Percentiles rank a stretch among this genome's conserved stretches.
Evolutionary conservation across 2,888 invertebrate species (phyloP).

Genomic region (Tetranychus truncatus): DNA sequence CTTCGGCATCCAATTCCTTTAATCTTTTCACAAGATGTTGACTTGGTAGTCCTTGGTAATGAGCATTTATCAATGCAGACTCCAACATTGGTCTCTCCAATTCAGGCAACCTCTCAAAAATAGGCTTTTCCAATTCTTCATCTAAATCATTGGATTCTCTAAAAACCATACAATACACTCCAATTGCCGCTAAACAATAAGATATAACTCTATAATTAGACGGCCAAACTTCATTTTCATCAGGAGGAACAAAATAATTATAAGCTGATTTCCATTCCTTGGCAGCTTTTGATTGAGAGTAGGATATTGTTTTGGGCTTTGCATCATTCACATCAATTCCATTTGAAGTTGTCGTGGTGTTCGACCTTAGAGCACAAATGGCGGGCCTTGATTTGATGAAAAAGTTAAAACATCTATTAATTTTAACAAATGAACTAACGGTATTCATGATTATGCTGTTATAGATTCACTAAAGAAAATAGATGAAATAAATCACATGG

Average conservation of each 20-base stretch:
- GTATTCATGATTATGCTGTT: too few species aligned
- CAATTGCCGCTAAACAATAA: conserved; percentile 10
- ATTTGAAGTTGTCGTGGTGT: neutral
- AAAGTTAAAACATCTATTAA: neutral
- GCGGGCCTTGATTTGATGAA: neutral
- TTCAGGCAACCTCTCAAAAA: conserved; percentile 19
- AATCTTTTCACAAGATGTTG: neutral
- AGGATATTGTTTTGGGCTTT: neutral
- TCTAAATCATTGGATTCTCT: conserved; percentile 22
- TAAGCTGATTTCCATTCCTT: neutral
- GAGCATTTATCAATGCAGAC: neutral
- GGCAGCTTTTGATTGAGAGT: conserved; percentile 1
- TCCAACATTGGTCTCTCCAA: conserved; percentile 20
- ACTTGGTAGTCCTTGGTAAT: neutral
- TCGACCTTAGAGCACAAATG: neutral
- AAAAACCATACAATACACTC: conserved; percentile 16
- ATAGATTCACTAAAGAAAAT: too few species aligned
- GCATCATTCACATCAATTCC: neutral
- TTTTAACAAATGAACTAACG: neutral
- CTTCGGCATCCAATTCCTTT: conserved; percentile 5
- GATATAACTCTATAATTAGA: conserved; percentile 8
- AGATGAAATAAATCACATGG: too few species aligned
- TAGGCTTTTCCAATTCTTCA: conserved; percentile 1
- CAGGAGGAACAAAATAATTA: neutral
- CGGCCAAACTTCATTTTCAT: conserved; percentile 2